Evolutionary conservation across 2,888 invertebrate species (phyloP), one percentile per base, ranked within the genome.

Genomic region (Aromia moschata): DNA sequence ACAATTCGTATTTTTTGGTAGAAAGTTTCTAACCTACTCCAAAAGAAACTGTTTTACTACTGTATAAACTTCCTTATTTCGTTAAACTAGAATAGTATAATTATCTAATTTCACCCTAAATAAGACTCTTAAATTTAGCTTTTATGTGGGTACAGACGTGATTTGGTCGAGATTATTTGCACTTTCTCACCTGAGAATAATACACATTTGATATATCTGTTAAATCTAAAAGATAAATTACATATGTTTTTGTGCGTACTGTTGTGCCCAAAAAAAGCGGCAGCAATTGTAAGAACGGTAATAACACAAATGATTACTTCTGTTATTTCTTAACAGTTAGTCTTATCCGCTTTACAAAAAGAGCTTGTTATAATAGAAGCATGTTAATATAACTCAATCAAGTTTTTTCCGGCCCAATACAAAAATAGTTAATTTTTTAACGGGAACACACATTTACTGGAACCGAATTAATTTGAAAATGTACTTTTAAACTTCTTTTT

Each of bases 141-240:
- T n/a, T n/a, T n/a, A n/a, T n/a, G n/a, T n/a, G n/a, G n/a, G n/a
- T n/a, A n/a, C n/a, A n/a, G n/a, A n/a, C n/a, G n/a, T n/a, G n/a
- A n/a, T n/a, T n/a, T n/a, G n/a, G n/a, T n/a, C n/a, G n/a, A n/a
- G n/a, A n/a, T n/a, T n/a, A n/a, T n/a, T n/a, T 47, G 11, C 14
- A 7, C 17, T 37, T 20, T 47, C 36, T 47, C 17, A 12, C 37
- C 7, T 37, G 12, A 7, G 10, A 12, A 37, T 31, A 49, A 43
- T 25, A n/a, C 4, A 5, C 9, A 20, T 17, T 33, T 46, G 46
- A 46, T 46, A 16, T 31, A 15, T 46, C 10, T 46, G 33, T 36
- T 46, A 33, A 25, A 5, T 7, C 7, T 5, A 5, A 7, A 5
- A 25, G 25, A 25, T 25, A 25, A 25, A 25, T 25, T 25, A 25